These are phyloP conservation scores for Columba guinea DNA, from an alignment of 2,797 vertebrate species.

Conservation along the genomic window DNA sequence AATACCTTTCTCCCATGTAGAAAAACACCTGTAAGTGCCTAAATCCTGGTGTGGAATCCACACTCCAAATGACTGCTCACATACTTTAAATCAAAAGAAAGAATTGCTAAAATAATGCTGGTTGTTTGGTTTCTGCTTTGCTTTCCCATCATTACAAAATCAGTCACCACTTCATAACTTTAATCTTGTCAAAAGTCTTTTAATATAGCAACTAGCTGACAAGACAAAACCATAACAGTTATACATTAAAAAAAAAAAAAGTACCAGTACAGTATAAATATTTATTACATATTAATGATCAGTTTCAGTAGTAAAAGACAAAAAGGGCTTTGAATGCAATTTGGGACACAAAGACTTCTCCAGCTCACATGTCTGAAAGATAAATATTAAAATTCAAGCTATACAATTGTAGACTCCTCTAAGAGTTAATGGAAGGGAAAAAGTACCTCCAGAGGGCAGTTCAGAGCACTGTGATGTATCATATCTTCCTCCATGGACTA, in stretches of 20 bases:
- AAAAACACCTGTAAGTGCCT: neutral
- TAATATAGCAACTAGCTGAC: neutral
- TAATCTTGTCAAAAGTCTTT: neutral
- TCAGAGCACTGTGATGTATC: neutral
- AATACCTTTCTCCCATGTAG: fast-evolving
- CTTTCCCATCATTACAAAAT: neutral
- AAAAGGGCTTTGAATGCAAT: neutral
- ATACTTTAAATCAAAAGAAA: neutral
- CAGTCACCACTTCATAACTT: neutral
- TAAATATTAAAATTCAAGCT: neutral
- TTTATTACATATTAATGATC: neutral
- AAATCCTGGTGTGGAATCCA: neutral
- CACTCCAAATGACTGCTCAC: neutral
- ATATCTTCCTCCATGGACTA: neutral
- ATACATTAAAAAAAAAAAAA: neutral
- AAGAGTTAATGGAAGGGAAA: neutral
- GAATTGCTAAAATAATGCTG: fast-evolving
- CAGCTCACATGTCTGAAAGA: neutral
- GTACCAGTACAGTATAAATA: neutral
- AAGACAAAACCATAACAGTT: neutral
- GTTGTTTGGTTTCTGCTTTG: neutral
- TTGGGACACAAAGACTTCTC: neutral
- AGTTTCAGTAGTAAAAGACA: neutral
- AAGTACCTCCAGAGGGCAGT: neutral
- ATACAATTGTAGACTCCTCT: no score